phyloP scores from a whole-genome alignment of 2,888 invertebrate genomes.

The Aethes cnicana region DNA sequence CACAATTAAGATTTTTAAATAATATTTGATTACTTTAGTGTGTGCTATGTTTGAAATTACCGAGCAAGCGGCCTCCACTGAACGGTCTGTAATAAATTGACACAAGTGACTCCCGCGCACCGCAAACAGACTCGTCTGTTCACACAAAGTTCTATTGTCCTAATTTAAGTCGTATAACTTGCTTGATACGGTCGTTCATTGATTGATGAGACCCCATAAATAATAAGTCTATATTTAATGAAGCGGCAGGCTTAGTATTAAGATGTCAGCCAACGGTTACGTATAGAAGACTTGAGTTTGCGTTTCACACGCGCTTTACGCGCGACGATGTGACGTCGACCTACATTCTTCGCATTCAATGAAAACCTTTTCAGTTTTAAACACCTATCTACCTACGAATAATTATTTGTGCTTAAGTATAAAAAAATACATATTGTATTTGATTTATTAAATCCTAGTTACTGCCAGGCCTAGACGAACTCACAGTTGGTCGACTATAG shows the following conservation, averaged over 20 bases:
- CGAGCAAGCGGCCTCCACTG: constrained; percentile 27
- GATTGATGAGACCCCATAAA: constrained; percentile 38
- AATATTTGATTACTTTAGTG: no score
- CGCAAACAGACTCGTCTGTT: constrained; percentile 45
- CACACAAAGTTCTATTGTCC: constrained; percentile 33
- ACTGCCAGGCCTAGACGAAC: no score
- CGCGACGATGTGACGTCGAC: constrained; percentile 40
- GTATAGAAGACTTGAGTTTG: constrained; percentile 51
- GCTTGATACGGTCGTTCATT: constrained; percentile 44
- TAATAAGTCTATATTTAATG: constrained; percentile 25
- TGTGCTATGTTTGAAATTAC: no score
- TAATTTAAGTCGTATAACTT: constrained; percentile 41
- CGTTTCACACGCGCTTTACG: constrained; percentile 64
- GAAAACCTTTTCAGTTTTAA: no score
- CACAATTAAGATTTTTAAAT: no score
- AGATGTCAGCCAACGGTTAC: constrained; percentile 57
- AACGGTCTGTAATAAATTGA: constrained; percentile 57
- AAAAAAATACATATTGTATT: no score
- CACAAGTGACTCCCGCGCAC: constrained; percentile 65
- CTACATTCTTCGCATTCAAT: constrained; percentile 45
- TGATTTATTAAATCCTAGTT: no score
- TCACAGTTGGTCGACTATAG: no score
- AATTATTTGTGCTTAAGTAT: no score
- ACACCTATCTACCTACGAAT: neutral
- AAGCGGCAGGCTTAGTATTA: constrained; percentile 48